Conservation (phyloP, 2,113 vertebrate genomes). For the Microcebus jonahi region DNA sequence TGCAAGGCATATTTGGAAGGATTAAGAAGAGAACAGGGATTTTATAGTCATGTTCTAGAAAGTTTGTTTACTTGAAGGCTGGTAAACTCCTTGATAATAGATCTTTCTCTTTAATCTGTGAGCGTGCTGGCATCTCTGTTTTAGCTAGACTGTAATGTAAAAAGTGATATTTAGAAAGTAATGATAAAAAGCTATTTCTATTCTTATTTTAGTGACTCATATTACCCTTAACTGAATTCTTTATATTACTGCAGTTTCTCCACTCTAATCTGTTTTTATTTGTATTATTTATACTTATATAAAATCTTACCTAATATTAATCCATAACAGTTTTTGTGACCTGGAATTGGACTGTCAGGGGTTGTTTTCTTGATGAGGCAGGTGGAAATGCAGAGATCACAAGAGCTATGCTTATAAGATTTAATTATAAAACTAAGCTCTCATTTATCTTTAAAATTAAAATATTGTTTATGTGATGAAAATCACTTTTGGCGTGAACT, state of each 20-base stretch:
- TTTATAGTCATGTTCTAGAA: neutral
- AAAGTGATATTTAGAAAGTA: neutral
- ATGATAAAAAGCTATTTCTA: neutral
- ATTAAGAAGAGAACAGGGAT: neutral
- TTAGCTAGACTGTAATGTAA: neutral
- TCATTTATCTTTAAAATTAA: conserved; percentile 2
- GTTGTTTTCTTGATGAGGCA: neutral
- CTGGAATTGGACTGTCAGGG: neutral
- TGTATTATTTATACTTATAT: neutral
- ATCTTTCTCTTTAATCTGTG: neutral
- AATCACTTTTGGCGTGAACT: neutral
- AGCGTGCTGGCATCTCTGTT: neutral
- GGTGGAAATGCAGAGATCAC: neutral
- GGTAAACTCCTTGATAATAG: too few relatives aligned
- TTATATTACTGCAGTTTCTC: neutral
- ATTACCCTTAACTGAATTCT: neutral
- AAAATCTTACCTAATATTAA: neutral
- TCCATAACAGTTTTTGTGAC: neutral
- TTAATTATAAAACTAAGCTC: neutral
- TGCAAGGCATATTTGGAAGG: neutral
- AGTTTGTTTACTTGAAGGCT: too few relatives aligned
- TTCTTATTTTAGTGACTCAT: neutral
- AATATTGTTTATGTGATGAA: neutral
- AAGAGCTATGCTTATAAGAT: neutral
- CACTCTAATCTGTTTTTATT: neutral